Conservation (phyloP, 2,888 invertebrate species). For the Adelphocoris suturalis region DNA sequence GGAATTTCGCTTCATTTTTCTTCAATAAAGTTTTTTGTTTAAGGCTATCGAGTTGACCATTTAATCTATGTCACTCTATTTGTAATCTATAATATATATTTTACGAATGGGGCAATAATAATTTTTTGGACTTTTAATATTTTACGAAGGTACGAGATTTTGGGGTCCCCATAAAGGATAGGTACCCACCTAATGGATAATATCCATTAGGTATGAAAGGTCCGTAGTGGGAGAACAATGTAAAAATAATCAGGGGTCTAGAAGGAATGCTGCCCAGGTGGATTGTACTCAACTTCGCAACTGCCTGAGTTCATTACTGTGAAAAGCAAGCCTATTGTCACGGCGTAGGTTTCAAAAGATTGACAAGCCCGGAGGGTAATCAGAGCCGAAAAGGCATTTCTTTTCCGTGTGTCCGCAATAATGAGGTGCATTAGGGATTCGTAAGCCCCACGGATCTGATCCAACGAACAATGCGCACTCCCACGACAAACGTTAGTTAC, state of each 20-base stretch:
- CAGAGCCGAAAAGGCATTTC: conserved; percentile 39
- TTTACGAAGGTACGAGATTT: too few relatives aligned
- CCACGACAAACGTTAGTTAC: conserved; percentile 39
- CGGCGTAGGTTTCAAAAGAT: not conserved
- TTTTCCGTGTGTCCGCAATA: conserved; percentile 32
- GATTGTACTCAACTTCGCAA: conserved; percentile 3
- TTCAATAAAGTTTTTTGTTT: too few relatives aligned
- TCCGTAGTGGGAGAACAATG: not conserved
- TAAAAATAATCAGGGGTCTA: not conserved
- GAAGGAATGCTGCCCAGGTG: not conserved
- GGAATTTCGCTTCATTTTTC: too few relatives aligned
- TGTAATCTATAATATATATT: too few relatives aligned
- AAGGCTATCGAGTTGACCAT: too few relatives aligned
- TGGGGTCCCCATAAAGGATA: too few relatives aligned
- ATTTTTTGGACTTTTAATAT: too few relatives aligned
- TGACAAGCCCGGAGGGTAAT: conserved; percentile 17
- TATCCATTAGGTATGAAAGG: not conserved
- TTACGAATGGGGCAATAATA: too few relatives aligned
- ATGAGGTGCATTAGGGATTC: conserved; percentile 39
- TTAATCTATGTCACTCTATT: too few relatives aligned
- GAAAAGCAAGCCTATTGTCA: conserved; percentile 22
- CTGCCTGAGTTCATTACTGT: conserved; percentile 13
- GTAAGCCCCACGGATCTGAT: conserved; percentile 32
- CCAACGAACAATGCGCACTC: conserved; percentile 14
- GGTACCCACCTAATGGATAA: too few relatives aligned